Conservation (phyloP, 2,888 invertebrate species). For the Endotricha flammealis region DNA sequence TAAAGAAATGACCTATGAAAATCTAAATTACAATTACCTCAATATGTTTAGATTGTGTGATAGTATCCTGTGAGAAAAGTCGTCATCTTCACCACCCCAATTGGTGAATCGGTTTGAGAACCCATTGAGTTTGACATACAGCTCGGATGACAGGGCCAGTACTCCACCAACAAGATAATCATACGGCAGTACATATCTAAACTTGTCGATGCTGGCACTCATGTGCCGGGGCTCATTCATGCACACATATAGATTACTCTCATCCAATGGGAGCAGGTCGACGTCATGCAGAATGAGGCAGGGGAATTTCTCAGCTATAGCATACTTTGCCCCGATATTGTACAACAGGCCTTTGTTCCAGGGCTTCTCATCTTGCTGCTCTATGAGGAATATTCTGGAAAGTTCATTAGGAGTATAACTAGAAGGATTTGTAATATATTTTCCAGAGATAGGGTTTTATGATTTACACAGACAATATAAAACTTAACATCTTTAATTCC, state of each 20-base stretch:
- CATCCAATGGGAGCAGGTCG: constrained; percentile 90
- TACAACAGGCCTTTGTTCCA: constrained; percentile 94
- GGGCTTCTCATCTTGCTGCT: constrained; percentile 85
- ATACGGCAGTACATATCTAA: constrained; percentile 53
- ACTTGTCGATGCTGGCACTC: constrained; percentile 91
- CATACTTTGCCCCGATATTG: constrained; percentile 90
- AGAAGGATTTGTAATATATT: not conserved
- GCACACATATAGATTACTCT: constrained; percentile 90
- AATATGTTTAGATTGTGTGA: constrained; percentile 36
- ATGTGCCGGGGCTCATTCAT: constrained; percentile 88
- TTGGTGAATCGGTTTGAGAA: constrained; percentile 59
- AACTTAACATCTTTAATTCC: not conserved
- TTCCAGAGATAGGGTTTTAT: no score
- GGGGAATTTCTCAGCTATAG: constrained; percentile 83
- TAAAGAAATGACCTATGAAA: no score
- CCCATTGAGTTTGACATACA: constrained; percentile 50
- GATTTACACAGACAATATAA: not conserved
- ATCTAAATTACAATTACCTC: constrained; percentile 50
- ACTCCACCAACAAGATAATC: constrained; percentile 53
- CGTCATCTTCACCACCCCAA: constrained; percentile 74
- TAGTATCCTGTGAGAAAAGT: constrained; percentile 44
- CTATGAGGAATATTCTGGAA: constrained; percentile 86
- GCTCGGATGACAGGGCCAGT: constrained; percentile 49
- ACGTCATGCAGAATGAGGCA: constrained; percentile 95
- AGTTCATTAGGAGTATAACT: not conserved